Evolutionary conservation across 2,888 invertebrate genomes (phyloP), one percentile per base, ranked within the genome.

Genomic region (Diarsia rubi): DNA sequence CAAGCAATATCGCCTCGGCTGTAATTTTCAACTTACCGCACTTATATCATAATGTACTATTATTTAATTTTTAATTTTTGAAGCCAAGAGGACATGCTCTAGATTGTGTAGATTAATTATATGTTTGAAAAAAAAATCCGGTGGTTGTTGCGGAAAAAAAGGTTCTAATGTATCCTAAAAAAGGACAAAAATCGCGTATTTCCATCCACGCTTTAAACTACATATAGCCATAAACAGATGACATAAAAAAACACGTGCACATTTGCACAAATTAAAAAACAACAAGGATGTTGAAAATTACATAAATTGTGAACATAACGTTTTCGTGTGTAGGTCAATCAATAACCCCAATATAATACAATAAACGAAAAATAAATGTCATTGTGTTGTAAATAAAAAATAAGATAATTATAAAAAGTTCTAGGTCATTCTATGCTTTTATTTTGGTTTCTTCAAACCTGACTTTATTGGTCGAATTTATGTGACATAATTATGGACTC

Each of bases 371-470:
- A 19, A 37, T 37, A 19, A 69, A 52, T 52, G 45, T 62, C 52
- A 27, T 37, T 49, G 31, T n/a, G 62, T 44, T 74, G 31, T 21
- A 2, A 52, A 31, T 24, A 21, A 64, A 31, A 42, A 60, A 42
- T 42, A 42, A 62, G 6, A 42, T 14, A 62, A n/a, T n/a, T n/a
- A n/a, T 1, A 4, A 19, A 59, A 62, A 42, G 42, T 62, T 62
- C 60, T 77, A 49, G 49, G 78, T 44, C 27, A 21, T 27, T 63
- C 14, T 52, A 12, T 45, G 49, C n/a, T 74, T 74, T 45, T 70
- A 27, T 14, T 45, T 45, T 42, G 27, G 6, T 0, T 24, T 31
- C 31, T 76, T n/a, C 4, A 63, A 62, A 78, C 54, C 31, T 31
- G 63, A 44, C 0, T n/a, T 1, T 19, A 24, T 45, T 54, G 14